phyloP scores from a whole-genome alignment of 2,113 vertebrate genomes.

The Neofelis nebulosa region DNA sequence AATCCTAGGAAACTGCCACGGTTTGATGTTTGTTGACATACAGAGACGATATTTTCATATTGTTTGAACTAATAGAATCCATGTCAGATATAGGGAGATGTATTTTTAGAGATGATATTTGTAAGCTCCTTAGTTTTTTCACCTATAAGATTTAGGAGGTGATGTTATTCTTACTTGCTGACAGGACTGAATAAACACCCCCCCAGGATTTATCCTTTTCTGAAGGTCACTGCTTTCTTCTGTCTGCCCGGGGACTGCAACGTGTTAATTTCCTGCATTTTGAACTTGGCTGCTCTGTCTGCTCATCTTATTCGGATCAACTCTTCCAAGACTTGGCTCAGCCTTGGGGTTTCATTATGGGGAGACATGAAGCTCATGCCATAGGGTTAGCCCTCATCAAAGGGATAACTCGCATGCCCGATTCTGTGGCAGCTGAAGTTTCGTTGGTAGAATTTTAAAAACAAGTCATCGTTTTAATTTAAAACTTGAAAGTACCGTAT shows the following conservation, averaged over 20 bases:
- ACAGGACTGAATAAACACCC: not conserved
- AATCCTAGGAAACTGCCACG: not conserved
- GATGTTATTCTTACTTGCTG: not conserved
- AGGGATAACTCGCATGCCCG: constrained; percentile 73
- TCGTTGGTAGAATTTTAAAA: constrained; percentile 63
- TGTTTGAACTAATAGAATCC: not conserved
- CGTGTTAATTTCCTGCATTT: not conserved
- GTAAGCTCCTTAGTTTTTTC: not conserved
- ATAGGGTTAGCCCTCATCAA: constrained; percentile 64
- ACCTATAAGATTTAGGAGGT: not conserved
- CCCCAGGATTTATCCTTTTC: not conserved
- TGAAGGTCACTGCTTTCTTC: not conserved
- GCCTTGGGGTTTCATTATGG: constrained; percentile 58
- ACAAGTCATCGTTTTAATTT: constrained; percentile 71
- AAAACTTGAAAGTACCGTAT: constrained; percentile 66
- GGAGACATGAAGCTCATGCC: constrained; percentile 42
- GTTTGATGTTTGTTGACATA: not conserved
- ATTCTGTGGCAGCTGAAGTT: constrained; percentile 66
- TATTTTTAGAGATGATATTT: not conserved
- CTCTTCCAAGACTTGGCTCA: constrained; percentile 48
- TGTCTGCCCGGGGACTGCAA: not conserved
- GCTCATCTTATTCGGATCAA: not conserved
- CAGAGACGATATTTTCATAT: not conserved
- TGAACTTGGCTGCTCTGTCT: not conserved
- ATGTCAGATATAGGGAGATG: not conserved